Base-by-base conservation (phyloP, 1,140 invertebrate species). In the Colletes gigas region DNA sequence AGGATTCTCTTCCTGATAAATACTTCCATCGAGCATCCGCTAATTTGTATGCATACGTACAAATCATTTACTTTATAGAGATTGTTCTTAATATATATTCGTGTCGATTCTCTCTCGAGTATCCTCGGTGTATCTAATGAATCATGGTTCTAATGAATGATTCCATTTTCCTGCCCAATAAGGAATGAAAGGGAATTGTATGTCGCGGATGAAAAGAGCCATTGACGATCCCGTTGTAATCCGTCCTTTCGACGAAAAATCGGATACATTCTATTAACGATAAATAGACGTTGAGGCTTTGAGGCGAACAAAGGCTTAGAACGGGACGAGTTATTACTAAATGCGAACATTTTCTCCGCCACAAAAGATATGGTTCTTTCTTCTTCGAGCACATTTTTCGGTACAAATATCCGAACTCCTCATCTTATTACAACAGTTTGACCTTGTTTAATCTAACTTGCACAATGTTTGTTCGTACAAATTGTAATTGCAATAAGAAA, bases 1-100 rank as follows among this genome's bases (percentile, higher is more conserved):
- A 30, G 15, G 3, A 21, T n/a, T 14, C 39, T 57, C 19, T 21
- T 8, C 15, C 52, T 44, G 41, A 44, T 50, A 76, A 76, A 55
- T 57, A 39, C 62, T 39, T 54, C 14, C 62, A n/a, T 44, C 73
- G 39, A 76, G 19, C n/a, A 50, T 47, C 19, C 19, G 7, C 14
- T 76, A 67, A 76, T 76, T 76, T 76, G 8, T 63, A 54, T 54
- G 50, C 44, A 21, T 55, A 55, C 73, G 39, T 66, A 55, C n/a
- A 44, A 67, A 75, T 30, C 30, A 30, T 30, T 30, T 30, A 30
- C 30, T 30, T 30, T 30, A 30, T 2, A 30, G 30, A 30, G 30
- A 30, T 30, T 30, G 30, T 1, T 30, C 30, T 30, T 30, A 30
- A 30, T 30, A 30, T 30, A 30, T 30, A 30, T 30, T 30, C 30